phyloP scores from a whole-genome alignment of 2,797 vertebrate genomes.

The Diplodus sargus region DNA sequence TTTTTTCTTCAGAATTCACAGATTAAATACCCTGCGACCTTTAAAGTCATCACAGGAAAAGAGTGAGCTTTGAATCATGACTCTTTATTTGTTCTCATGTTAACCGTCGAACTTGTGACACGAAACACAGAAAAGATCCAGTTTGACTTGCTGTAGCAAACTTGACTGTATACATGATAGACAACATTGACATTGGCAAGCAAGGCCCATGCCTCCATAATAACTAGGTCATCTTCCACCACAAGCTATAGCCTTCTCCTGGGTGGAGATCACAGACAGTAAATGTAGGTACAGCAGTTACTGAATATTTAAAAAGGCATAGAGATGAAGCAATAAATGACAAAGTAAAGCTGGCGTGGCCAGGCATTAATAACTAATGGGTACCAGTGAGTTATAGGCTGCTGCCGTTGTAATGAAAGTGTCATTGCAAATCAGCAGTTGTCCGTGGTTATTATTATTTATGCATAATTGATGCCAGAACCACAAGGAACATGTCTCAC shows the following conservation, averaged over 20 bases:
- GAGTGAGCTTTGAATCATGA: background rate
- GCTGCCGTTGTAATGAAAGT: slow-evolving; percentile 88
- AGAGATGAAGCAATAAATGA: slow-evolving; percentile 91
- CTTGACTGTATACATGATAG: slow-evolving; percentile 40
- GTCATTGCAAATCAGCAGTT: slow-evolving; percentile 91
- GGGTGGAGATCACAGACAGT: slow-evolving; percentile 82
- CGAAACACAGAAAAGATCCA: slow-evolving; percentile 29
- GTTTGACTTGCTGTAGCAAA: slow-evolving; percentile 37
- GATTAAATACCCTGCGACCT: background rate
- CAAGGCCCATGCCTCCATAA: slow-evolving; percentile 68
- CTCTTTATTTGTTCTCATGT: background rate
- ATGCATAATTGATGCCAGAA: slow-evolving; percentile 89
- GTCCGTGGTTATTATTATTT: slow-evolving; percentile 90
- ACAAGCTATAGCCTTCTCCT: slow-evolving; percentile 77
- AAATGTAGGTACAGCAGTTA: slow-evolving; percentile 89
- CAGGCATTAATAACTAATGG: slow-evolving; percentile 90
- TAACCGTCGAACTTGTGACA: background rate
- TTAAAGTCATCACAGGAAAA: background rate
- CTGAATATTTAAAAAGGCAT: slow-evolving; percentile 90
- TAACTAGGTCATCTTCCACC: slow-evolving; percentile 75
- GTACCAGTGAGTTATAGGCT: slow-evolving; percentile 86
- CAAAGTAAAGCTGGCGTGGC: slow-evolving; percentile 89
- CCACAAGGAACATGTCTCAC: slow-evolving; percentile 81
- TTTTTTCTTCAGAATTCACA: background rate
- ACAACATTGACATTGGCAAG: slow-evolving; percentile 64